phyloP scores from a whole-genome alignment of 1,140 invertebrate species.

The Drosophila hydei region DNA sequence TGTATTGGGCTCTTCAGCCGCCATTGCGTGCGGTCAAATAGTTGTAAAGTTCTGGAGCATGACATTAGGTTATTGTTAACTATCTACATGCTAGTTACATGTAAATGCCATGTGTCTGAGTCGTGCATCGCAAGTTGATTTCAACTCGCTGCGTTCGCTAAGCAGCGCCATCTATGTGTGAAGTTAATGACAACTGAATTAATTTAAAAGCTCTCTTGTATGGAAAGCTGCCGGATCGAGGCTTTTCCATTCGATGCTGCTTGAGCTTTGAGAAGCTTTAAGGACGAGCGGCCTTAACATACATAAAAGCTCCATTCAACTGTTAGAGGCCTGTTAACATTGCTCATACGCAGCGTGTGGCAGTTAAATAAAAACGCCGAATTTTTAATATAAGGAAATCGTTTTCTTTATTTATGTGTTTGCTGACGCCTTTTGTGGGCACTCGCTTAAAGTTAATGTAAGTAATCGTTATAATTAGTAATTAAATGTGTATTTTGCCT shows the following conservation, averaged over 20 bases:
- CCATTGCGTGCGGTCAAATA: not conserved
- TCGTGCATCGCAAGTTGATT: not conserved
- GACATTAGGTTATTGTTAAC: not conserved
- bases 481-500: slow-evolving; percentile 52
- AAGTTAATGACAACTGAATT: no score
- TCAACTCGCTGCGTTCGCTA: no score
- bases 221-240: not conserved
- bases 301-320: slow-evolving; percentile 1
- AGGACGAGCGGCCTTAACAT: no score
- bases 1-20: no score
- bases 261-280: not conserved
- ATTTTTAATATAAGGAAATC: slow-evolving; percentile 73
- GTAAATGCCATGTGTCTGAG: not conserved
- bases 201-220: not conserved
- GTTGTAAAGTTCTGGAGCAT: slow-evolving; percentile 15
- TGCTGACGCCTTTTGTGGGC: slow-evolving; percentile 37
- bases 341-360: not conserved
- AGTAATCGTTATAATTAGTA: slow-evolving; percentile 76
- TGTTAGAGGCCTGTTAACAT: slow-evolving; percentile 8
- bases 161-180: slow-evolving; percentile 27
- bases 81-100: not conserved
- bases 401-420: slow-evolving; percentile 73
- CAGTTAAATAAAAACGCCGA: not conserved
- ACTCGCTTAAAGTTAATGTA: slow-evolving; percentile 62
- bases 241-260: not conserved